Percentiles rank a stretch among this genome's conserved stretches.
phyloP scores from a whole-genome alignment of 2,113 vertebrate genomes.

The Pelmatolapia mariae region DNA sequence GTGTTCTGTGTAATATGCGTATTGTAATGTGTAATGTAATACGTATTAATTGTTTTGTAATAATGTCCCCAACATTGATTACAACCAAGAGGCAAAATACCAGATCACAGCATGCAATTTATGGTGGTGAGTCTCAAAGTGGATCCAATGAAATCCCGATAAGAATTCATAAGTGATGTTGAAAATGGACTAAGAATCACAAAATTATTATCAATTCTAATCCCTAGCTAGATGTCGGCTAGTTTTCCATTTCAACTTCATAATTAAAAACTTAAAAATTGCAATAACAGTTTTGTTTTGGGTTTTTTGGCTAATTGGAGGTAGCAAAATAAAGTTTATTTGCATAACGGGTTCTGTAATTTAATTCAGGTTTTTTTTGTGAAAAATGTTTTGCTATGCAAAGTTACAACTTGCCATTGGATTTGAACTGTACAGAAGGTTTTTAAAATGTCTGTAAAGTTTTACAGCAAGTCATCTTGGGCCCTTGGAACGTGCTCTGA shows the following conservation, averaged over 20 bases:
- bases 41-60: neutral
- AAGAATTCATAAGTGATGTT: neutral
- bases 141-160: neutral
- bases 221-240: neutral
- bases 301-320: neutral
- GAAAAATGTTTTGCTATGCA: neutral
- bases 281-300: neutral
- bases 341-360: neutral
- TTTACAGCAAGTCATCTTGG: neutral
- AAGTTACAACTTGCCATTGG: neutral
- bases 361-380: neutral
- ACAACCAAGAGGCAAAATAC: neutral
- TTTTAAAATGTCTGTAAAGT: neutral
- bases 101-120: neutral
- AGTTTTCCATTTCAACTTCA: neutral
- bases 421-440: neutral
- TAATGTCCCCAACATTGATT: neutral
- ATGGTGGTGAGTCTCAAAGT: neutral
- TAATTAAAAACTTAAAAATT: neutral
- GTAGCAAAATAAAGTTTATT: neutral
- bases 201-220: neutral
- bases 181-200: neutral
- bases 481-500: neutral
- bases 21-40: too few relatives aligned
- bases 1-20: neutral